Conservation (phyloP, 2,797 vertebrate species). For the Rhabdophis nuchalis region DNA sequence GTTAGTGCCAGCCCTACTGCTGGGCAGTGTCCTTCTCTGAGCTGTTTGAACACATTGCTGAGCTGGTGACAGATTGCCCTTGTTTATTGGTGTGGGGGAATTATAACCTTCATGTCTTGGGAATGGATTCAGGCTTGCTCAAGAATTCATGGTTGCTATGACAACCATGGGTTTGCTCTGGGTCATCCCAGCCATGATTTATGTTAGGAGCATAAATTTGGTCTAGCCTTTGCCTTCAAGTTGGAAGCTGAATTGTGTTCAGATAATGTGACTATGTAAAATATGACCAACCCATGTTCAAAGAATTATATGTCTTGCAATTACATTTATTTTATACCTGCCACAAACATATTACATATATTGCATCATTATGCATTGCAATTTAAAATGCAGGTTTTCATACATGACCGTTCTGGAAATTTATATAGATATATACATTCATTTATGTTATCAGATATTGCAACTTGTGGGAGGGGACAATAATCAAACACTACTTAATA, state of each 20-base stretch:
- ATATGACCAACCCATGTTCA: neutral
- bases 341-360: neutral
- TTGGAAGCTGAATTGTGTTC: neutral
- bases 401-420: neutral
- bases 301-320: neutral
- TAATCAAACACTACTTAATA: neutral
- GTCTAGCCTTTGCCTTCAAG: neutral
- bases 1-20: neutral
- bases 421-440: neutral
- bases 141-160: neutral
- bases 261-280: neutral
- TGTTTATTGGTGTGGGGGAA: neutral
- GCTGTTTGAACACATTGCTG: neutral
- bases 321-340: neutral
- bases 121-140: neutral
- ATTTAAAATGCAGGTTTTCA: neutral
- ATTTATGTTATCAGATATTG: neutral
- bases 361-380: neutral
- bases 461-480: neutral
- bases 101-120: neutral
- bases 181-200: neutral
- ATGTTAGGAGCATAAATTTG: neutral
- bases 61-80: neutral
- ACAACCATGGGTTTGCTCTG: neutral
- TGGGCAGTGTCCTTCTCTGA: neutral